Percentiles rank a stretch among this genome's conserved stretches.
phyloP scores from a whole-genome alignment of 1,140 invertebrate genomes.

The Drosophila willistoni region DNA sequence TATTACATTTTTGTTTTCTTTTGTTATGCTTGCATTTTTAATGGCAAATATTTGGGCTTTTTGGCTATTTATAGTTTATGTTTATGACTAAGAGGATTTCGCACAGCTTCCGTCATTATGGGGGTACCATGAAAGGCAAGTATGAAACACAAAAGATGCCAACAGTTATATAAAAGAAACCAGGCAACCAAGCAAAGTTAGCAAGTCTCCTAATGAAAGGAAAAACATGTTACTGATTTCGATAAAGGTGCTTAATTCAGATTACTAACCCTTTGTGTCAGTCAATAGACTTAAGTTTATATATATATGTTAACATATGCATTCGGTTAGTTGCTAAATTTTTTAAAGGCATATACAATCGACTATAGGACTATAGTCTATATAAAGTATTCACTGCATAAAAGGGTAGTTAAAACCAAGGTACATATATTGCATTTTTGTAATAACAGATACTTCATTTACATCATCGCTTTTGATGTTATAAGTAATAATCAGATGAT shows the following conservation, averaged over 20 bases:
- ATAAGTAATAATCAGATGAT: too few species aligned
- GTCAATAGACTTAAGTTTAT: too few species aligned
- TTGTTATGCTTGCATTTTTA: conserved; percentile 3
- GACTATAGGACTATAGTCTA: too few species aligned
- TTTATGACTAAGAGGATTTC: conserved; percentile 7
- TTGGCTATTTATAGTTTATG: conserved; percentile 39
- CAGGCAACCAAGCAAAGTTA: not conserved
- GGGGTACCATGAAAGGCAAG: not conserved
- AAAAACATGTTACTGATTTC: not conserved
- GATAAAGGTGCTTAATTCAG: not conserved
- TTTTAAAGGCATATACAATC: too few species aligned
- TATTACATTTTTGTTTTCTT: conserved; percentile 42
- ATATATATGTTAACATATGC: too few species aligned
- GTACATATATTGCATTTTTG: too few species aligned
- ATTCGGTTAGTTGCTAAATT: too few species aligned
- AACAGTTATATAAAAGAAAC: not conserved
- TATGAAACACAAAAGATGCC: not conserved
- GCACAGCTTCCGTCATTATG: not conserved
- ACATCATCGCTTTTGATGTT: too few species aligned
- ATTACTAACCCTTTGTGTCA: too few species aligned
- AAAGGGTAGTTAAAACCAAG: too few species aligned
- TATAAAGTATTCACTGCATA: too few species aligned
- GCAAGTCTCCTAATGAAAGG: not conserved
- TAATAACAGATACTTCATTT: too few species aligned
- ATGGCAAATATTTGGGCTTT: conserved; percentile 6